Base-by-base conservation (phyloP, 2,888 invertebrate species). In the Miltochrista miniata region DNA sequence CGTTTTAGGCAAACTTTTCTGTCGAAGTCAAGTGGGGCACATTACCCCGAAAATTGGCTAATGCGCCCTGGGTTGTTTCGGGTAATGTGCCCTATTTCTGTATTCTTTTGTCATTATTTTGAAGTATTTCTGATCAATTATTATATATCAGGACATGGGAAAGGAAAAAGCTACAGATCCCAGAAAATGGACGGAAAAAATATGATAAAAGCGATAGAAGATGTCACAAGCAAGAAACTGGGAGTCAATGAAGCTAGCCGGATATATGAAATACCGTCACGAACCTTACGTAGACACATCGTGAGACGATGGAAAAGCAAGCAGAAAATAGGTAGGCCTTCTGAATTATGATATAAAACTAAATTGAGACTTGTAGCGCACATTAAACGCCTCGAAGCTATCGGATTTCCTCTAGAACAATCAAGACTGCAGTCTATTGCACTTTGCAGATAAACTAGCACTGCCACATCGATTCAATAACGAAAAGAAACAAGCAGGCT, bases 401-500 rank as follows among this genome's bases (percentile, higher is more conserved):
- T 40, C 40, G 29, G 29, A 40, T 29, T 24, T 24, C 29, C 29
- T 40, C 18, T 24, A 47, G 14, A 56, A 45, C 10, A 70, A 64
- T 58, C 37, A 39, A 29, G 50, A 50, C 31, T 14, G 47, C 11
- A 14, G 38, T 37, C 36, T 29, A 14, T 58, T 64, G 10, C n/a
- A 29, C n/a, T 39, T 39, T 14, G 14, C 41, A 10, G 41, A 41
- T 11, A 41, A n/a, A 7, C 57, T 62, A 33, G 39, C 45, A 13
- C 29, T 71, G 36, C 54, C 68, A 46, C 63, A 72, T 47, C 64
- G 61, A 48, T 74, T 71, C 58, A 55, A 72, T 48, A 51, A 62
- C 8, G 59, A 56, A 30, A 59, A 30, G 24, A 13, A 64, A 44
- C 69, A 53, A 54, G 72, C 68, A 49, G 74, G 72, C 33, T 51